phyloP scores from a whole-genome alignment of 2,113 vertebrate species.

The Oreotragus oreotragus region DNA sequence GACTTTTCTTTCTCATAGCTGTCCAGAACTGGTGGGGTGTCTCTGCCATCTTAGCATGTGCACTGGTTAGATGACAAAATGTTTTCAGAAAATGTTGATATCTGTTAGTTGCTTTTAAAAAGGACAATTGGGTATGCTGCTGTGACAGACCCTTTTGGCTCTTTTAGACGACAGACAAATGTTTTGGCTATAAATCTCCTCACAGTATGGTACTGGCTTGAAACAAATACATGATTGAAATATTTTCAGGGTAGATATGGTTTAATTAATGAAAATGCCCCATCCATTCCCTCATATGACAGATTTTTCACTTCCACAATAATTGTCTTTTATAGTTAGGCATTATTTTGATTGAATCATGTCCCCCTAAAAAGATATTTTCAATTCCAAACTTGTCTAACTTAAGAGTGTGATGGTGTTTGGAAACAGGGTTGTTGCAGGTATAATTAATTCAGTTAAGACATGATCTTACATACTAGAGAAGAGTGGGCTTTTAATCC shows the following conservation, averaged over 20 bases:
- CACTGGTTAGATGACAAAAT: neutral
- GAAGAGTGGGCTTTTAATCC: neutral
- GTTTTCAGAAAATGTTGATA: neutral
- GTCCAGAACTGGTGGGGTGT: neutral
- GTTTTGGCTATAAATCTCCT: constrained; percentile 19
- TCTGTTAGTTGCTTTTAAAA: neutral
- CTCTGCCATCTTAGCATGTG: neutral
- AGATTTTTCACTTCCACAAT: constrained; percentile 1
- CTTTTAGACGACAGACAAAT: neutral
- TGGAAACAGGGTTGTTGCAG: neutral
- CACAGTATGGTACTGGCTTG: neutral
- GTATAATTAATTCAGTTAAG: neutral
- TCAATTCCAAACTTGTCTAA: neutral
- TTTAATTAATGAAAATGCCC: constrained; percentile 5
- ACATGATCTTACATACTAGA: neutral
- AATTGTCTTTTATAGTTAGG: neutral
- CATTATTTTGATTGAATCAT: neutral
- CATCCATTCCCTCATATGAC: neutral
- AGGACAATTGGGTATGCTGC: neutral
- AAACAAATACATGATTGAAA: constrained; percentile 12
- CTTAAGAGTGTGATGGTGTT: neutral
- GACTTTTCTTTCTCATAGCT: neutral
- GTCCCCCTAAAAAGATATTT: neutral
- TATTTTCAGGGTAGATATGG: constrained; percentile 20
- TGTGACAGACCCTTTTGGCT: neutral